Percentiles rank a stretch among this genome's conserved stretches.
phyloP scores from a whole-genome alignment of 2,113 vertebrate genomes.

The Sakesphorus luctuosus region DNA sequence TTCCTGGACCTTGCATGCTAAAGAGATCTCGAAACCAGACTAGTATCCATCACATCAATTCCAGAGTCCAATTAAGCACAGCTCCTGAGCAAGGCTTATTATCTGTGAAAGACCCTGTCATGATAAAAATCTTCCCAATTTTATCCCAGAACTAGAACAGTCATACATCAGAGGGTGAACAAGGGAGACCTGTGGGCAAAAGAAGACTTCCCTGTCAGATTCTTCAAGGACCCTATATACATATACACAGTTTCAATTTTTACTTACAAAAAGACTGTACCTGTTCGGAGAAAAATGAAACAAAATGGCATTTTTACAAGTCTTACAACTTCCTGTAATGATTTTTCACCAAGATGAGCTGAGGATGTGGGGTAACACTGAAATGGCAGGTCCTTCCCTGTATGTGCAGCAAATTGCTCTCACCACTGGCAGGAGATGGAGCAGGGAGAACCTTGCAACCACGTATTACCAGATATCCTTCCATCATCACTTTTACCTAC shows the following conservation, averaged over 20 bases:
- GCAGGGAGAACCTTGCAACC: neutral
- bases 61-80: neutral
- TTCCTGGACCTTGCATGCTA: neutral
- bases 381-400: fast-evolving
- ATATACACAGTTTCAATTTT: neutral
- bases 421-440: neutral
- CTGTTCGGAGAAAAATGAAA: neutral
- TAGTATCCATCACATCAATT: neutral
- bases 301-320: neutral
- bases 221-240: neutral
- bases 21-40: neutral
- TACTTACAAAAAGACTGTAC: neutral
- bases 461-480: neutral
- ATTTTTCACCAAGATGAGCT: neutral
- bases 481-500: neutral
- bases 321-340: neutral
- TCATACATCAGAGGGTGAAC: neutral
- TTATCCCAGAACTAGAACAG: neutral
- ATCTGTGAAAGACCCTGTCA: neutral
- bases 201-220: neutral
- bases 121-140: neutral
- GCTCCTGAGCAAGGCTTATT: neutral
- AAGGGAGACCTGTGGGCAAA: neutral
- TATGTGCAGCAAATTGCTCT: neutral
- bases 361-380: neutral